Evolutionary conservation across 92 coral and sea anemone species (phyloP).

Genomic region (Desmophyllum pertusum): DNA sequence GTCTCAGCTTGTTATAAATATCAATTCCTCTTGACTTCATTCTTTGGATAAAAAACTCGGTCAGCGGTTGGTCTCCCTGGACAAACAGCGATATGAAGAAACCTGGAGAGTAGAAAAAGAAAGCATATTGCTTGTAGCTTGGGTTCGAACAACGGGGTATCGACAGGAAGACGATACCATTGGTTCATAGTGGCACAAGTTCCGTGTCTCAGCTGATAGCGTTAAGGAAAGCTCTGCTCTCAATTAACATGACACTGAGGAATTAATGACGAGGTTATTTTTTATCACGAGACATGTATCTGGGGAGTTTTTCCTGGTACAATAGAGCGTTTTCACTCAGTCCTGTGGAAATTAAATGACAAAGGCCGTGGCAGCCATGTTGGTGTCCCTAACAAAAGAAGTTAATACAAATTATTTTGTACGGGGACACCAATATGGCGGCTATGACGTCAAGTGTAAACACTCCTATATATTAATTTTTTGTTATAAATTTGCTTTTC

Average conservation of each 20-base stretch:
- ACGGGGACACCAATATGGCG: too few relatives aligned
- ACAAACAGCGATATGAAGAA: slow-evolving; percentile 86
- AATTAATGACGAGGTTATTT: not conserved
- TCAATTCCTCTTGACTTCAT: slow-evolving; percentile 75
- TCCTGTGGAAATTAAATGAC: too few relatives aligned
- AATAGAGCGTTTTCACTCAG: too few relatives aligned
- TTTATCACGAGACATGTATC: too few relatives aligned
- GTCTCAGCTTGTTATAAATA: slow-evolving; percentile 82
- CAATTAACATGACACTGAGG: not conserved
- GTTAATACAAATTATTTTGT: too few relatives aligned
- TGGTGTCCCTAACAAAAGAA: too few relatives aligned
- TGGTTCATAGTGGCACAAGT: not conserved
- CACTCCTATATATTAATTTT: too few relatives aligned
- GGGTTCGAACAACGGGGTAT: not conserved
- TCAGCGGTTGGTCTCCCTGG: slow-evolving; percentile 78
- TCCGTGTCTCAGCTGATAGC: not conserved
- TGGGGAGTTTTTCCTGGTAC: too few relatives aligned
- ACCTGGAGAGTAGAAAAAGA: slow-evolving; percentile 34
- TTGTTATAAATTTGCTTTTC: too few relatives aligned
- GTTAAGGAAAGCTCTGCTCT: not conserved
- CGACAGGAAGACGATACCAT: slow-evolving; percentile 16
- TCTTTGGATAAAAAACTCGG: slow-evolving; percentile 58
- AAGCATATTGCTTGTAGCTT: not conserved
- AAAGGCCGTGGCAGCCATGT: too few relatives aligned
- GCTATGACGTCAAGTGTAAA: too few relatives aligned